Evolutionary conservation across 2,888 invertebrate genomes (phyloP), one percentile per base, ranked within the genome.

Genomic region (Neria commutata): DNA sequence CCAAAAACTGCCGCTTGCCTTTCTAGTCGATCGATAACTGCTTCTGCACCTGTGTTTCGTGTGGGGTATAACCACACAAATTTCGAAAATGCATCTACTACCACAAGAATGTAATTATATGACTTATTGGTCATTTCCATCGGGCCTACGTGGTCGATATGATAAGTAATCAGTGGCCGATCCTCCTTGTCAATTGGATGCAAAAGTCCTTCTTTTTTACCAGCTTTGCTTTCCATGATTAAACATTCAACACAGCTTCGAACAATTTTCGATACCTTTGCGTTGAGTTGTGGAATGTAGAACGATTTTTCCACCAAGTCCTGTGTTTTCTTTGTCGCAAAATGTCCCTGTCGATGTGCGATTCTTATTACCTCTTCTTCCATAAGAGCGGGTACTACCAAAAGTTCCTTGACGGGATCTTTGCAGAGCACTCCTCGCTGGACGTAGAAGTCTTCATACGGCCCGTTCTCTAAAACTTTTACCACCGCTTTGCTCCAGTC

Each of bases 351-450:
- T 0, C 54, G 21, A 33, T 54, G 58, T 11, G 37, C 29, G 8
- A 53, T 45, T 11, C 4, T 47, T 6, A 58, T 48, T 6, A 58
- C 67, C 53, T 79, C 71, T 8, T 56, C 16, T 1, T 51, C 58
- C 73, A 83, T 73, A 4, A 17, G 17, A 29, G 65, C 70, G 0
- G 81, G 79, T 11, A 80, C 67, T 0, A 76, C 73, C 1, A 78
- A 56, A 0, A 71, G 11, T 0, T 62, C 40, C 29, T 56, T 46
- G 10, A 33, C 48, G 11, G 40, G 42, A 29, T 47, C 37, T 16
- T 62, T 61, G 42, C 51, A 58, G 1, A 63, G 17, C 2, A 63
- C 26, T 14, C 51, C 56, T 21, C 58, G 50, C 37, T 58, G 56
- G 2, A 66, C 37, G 21, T 48, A 60, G 26, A 48, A 64, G 37